These are phyloP conservation scores for Lepidurus apus DNA, from an alignment of 1,140 invertebrate genomes.

Conservation along the genomic window DNA sequence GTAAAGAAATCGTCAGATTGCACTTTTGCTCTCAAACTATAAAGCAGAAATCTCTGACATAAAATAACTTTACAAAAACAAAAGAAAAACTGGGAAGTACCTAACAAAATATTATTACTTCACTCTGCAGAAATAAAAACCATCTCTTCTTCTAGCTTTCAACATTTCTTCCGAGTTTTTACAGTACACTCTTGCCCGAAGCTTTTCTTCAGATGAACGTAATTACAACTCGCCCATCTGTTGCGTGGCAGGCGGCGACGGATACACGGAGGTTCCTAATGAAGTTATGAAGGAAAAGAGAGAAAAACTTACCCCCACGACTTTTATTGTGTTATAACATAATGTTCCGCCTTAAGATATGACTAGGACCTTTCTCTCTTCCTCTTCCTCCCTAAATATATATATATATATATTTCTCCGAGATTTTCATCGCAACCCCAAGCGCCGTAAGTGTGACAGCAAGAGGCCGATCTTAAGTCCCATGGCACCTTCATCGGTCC, in stretches of 20 bases:
- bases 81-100: not conserved
- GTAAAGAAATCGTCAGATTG: not conserved
- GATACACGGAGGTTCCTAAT: not conserved
- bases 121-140: not conserved
- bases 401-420: not conserved
- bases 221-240: conserved; percentile 12
- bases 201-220: not conserved
- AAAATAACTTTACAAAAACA: not conserved
- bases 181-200: not conserved
- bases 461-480: not conserved
- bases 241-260: not conserved
- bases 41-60: not conserved
- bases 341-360: too few relatives aligned
- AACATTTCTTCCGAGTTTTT: not conserved
- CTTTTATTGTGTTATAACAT: too few relatives aligned
- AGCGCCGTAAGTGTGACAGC: not conserved
- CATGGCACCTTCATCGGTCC: conserved; percentile 17
- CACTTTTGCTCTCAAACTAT: not conserved
- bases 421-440: not conserved
- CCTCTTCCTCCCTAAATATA: too few relatives aligned
- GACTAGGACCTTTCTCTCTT: too few relatives aligned
- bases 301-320: not conserved
- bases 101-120: not conserved
- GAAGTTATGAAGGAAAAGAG: not conserved
- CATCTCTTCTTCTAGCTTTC: not conserved